Evolutionary conservation across 2,797 vertebrate genomes (phyloP), one percentile per base, ranked within the genome.

Genomic region (Cirrhinus molitorella): DNA sequence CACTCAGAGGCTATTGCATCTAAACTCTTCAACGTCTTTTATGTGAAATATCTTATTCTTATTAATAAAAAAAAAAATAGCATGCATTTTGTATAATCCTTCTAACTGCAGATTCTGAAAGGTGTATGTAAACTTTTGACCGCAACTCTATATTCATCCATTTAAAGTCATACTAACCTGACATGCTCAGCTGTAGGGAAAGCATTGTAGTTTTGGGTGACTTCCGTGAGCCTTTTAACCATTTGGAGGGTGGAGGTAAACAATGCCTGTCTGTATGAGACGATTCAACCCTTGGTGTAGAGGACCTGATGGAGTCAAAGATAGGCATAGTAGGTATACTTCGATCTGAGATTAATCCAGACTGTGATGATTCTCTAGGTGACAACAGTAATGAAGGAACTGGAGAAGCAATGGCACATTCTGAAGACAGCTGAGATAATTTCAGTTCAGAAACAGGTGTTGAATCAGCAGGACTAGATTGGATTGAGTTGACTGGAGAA

Each of bases 111-210:
- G 31, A 34, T 34, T 34, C 31, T 34, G 31, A 2, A 34, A 34
- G 31, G 31, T 34, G 31, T 34, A 34, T 2, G 31, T 34, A 34
- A 34, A 34, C 31, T 34, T 34, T 34, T 4, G 31, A 34, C 31
- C 31, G 2, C 31, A 34, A 34, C 31, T 34, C 2, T 34, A 34
- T 34, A 34, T 40, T 40, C 8, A 9, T 40, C 8, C 8, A 40
- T 43, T 43, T 43, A 43, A 43, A 43, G 40, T 43, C 40, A 43
- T 28, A 85, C 85, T 68, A 13, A 88, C 88, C 68, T 61, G 85
- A 79, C 16, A 55, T 70, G 84, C 51, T 82, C 34, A 87, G 37
- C 17, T 57, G 28, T 21, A 70, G 49, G 47, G 81, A 82, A 25
- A 65, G 37, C 4, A 23, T 0, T 37, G 49, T 23, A 19, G 51